A percentile compares a stretch with the other conserved stretches of the same genome.
Conservation (phyloP, 1,140 invertebrate genomes). For the Kradibia gibbosae region DNA sequence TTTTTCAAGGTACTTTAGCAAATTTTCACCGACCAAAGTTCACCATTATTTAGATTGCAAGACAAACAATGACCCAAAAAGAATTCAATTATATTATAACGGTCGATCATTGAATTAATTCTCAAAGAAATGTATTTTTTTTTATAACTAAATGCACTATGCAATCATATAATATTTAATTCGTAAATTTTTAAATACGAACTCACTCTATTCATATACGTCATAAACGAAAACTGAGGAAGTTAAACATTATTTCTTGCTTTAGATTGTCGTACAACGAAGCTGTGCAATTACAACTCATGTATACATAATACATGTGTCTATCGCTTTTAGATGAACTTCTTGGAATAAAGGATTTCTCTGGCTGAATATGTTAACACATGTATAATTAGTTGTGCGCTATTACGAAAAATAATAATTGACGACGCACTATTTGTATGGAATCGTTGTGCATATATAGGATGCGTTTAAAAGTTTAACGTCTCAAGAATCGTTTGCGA, state of each 20-base stretch:
- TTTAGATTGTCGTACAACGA: not conserved
- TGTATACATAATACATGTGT: not conserved
- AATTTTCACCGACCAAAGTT: not conserved
- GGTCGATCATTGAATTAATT: too few species aligned
- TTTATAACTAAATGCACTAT: too few species aligned
- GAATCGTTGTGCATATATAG: not conserved
- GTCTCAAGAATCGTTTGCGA: not conserved
- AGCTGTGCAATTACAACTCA: not conserved
- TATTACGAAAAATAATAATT: slow-evolving; percentile 17
- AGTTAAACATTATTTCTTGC: not conserved
- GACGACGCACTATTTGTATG: not conserved
- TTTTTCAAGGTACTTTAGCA: not conserved
- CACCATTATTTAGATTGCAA: too few species aligned
- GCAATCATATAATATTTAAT: not conserved
- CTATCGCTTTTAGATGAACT: too few species aligned
- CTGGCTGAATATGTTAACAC: not conserved
- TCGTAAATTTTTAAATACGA: not conserved
- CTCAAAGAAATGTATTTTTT: too few species aligned
- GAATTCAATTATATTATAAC: too few species aligned
- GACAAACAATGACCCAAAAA: too few species aligned
- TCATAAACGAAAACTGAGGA: not conserved
- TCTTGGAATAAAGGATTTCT: too few species aligned
- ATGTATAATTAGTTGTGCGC: not conserved
- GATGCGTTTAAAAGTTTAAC: slow-evolving; percentile 5
- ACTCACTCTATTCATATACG: not conserved